phyloP scores from a whole-genome alignment of 2,888 invertebrate genomes.

The Pachymerium ferrugineum region DNA sequence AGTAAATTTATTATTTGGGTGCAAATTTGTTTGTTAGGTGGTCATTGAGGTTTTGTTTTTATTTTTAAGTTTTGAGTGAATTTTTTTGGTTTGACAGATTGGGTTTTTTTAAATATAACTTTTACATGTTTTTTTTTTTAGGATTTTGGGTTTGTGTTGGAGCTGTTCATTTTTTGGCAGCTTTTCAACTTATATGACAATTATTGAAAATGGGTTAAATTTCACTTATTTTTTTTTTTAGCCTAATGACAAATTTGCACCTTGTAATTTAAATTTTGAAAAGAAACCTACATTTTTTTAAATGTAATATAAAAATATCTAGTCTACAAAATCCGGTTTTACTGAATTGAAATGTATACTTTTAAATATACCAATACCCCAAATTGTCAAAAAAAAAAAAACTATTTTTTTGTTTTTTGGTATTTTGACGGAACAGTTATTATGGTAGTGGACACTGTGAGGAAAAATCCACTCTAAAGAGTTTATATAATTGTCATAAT shows the following conservation, averaged over 20 bases:
- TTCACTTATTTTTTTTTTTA: too few species aligned
- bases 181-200: too few species aligned
- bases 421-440: too few species aligned
- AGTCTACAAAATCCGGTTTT: too few species aligned
- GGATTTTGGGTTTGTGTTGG: neutral
- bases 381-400: neutral
- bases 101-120: neutral
- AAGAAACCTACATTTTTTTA: neutral
- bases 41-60: neutral
- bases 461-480: slow-evolving; percentile 6
- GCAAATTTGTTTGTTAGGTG: neutral
- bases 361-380: too few species aligned
- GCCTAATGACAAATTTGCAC: slow-evolving; percentile 3
- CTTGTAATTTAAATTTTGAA: neutral
- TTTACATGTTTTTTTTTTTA: too few species aligned
- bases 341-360: too few species aligned
- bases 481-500: neutral
- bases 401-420: too few species aligned
- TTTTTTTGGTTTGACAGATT: neutral
- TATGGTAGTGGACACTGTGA: too few species aligned
- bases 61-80: neutral
- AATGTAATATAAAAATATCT: neutral
- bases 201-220: too few species aligned
- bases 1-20: slow-evolving; percentile 4
- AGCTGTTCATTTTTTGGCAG: neutral